Base-by-base conservation (phyloP, 37 sponge, comb jelly and placozoan species). In the Cladorhizidae sp. region DNA sequence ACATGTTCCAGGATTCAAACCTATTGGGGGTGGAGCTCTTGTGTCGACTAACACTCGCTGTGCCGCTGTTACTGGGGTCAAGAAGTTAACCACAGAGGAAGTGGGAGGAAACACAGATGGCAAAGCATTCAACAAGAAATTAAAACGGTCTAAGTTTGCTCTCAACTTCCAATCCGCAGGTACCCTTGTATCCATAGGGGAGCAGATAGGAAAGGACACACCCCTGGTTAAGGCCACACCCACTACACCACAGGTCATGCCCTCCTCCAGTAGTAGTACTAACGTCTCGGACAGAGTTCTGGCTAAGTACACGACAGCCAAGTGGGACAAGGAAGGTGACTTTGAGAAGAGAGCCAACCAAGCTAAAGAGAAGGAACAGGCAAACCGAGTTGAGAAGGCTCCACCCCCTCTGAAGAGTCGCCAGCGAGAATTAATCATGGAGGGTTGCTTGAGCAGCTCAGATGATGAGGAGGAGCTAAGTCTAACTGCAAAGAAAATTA, bases 101-200 rank as follows among this genome's bases (percentile, higher is more conserved):
- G 52, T 43, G 71, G 26, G 12, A 26, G 15, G 79, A 72, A n/a
- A n/a, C n/a, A n/a, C n/a, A n/a, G n/a, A n/a, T n/a, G 54, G 45
- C 68, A 7, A 14, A 76, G 62, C 55, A 70, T 76, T 83, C 2
- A 67, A 61, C 45, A 88, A 88, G 74, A 82, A 76, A 52, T 70
- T 65, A 0, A 69, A 61, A 31, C 31, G 82, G 23, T 45, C 83
- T 11, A 88, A 73, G 40, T 88, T 74, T 78, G 88, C 83, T 8
- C 78, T 83, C 35, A 88, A 83, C 57, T 88, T 88, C 64, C 78
- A 83, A 23, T 88, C 88, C 21, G 88, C 88, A 28, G 88, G 88
- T 1, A 75, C 75, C 14, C 57, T 88, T 38, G 45, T 56, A 17
- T 70, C 83, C 26, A 72, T 88, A 11, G 45, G 57, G 0, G 86